Evolutionary conservation across 2,113 vertebrate genomes (phyloP).

Genomic region (Tiliqua scincoides): DNA sequence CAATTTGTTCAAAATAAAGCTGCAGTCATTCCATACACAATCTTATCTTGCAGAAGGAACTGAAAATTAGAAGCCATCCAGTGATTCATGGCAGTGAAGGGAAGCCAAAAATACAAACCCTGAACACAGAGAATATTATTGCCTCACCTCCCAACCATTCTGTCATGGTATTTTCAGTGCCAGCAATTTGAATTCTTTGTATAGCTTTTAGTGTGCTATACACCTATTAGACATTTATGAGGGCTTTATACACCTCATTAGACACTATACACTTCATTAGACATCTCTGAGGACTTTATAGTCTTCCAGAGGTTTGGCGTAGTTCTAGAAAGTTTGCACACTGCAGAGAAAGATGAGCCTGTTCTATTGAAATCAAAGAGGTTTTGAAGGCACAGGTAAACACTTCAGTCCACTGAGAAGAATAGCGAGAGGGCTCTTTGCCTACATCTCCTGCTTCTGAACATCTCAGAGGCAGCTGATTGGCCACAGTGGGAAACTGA

Average conservation of each 20-base stretch:
- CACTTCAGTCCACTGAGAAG: neutral
- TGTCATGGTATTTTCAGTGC: slow-evolving; percentile 4
- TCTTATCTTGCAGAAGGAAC: slow-evolving; percentile 3
- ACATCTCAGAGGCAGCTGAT: too few species aligned
- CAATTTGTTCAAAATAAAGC: slow-evolving; percentile 23
- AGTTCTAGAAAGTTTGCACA: slow-evolving; percentile 1
- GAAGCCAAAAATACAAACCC: neutral
- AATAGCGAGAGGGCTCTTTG: too few species aligned
- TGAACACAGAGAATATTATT: slow-evolving; percentile 6
- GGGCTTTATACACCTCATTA: too few species aligned
- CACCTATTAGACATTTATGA: too few species aligned
- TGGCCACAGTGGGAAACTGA: too few species aligned
- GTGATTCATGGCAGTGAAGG: slow-evolving; percentile 18
- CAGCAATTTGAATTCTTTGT: slow-evolving; percentile 1
- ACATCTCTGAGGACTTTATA: neutral
- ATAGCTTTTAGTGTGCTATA: too few species aligned
- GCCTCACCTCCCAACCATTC: neutral
- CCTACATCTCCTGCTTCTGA: too few species aligned
- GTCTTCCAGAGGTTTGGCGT: neutral
- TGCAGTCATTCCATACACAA: slow-evolving; percentile 6
- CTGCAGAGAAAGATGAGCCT: neutral
- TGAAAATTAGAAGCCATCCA: slow-evolving; percentile 18
- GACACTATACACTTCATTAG: slow-evolving; percentile 8
- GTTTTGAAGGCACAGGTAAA: neutral
- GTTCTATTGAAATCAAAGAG: neutral